Evolutionary conservation across 2,797 vertebrate species (phyloP).

Genomic region (Rhyacichthys aspro): DNA sequence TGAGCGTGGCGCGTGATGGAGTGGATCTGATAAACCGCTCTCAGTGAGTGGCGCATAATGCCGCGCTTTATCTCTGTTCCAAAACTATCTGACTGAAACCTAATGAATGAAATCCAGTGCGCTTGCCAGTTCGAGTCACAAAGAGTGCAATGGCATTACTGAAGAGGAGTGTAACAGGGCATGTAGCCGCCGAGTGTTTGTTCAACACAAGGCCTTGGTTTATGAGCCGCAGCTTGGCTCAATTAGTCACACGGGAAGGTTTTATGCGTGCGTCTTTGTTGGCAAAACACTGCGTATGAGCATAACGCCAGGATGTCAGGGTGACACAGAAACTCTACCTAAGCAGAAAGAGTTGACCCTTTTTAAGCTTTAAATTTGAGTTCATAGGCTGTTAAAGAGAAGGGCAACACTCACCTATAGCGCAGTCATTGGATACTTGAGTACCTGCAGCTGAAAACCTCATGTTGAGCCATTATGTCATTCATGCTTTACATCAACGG

Average conservation of each 20-base stretch:
- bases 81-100: slow-evolving; percentile 3
- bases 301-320: neutral
- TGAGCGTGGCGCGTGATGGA: neutral
- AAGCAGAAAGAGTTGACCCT: neutral
- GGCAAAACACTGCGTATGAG: slow-evolving; percentile 1
- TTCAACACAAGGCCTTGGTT: slow-evolving; percentile 16
- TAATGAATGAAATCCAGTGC: neutral
- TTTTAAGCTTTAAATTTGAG: neutral
- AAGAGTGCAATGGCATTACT: slow-evolving; percentile 5
- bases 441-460: neutral
- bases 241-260: slow-evolving; percentile 29
- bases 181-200: slow-evolving; percentile 2
- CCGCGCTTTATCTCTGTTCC: neutral
- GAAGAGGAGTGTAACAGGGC: slow-evolving; percentile 9
- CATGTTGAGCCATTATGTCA: slow-evolving; percentile 1
- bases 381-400: neutral
- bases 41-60: neutral
- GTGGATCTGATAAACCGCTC: slow-evolving; percentile 1
- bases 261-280: slow-evolving; percentile 16
- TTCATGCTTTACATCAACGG: neutral
- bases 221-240: slow-evolving; percentile 18
- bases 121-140: slow-evolving; percentile 9
- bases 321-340: neutral
- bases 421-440: slow-evolving; percentile 2
- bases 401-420: neutral